Evolutionary conservation across 1,140 invertebrate genomes (phyloP).

Genomic region (Drosophila rhopaloa): DNA sequence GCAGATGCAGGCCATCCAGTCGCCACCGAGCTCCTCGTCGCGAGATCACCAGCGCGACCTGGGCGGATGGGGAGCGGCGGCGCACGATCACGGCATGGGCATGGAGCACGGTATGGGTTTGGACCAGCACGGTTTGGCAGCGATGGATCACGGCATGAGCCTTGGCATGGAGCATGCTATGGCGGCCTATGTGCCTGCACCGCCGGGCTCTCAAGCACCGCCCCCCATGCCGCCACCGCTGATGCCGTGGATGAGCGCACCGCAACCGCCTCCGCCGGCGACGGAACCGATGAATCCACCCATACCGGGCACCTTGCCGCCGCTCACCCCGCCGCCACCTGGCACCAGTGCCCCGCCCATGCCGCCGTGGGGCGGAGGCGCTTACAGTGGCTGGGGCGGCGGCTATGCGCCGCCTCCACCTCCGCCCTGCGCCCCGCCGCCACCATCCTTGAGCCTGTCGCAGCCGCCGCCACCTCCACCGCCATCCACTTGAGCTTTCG

Average conservation of each 20-base stretch:
- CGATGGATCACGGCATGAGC: slow-evolving; percentile 46
- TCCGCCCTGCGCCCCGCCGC: slow-evolving; percentile 86
- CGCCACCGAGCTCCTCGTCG: slow-evolving; percentile 85
- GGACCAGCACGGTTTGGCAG: slow-evolving; percentile 46
- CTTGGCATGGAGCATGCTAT: slow-evolving; percentile 50
- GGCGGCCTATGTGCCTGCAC: slow-evolving; percentile 64
- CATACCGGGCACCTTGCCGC: slow-evolving; percentile 73
- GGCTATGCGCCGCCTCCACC: slow-evolving; percentile 86
- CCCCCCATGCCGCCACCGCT: slow-evolving; percentile 83
- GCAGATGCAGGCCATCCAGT: slow-evolving; percentile 88
- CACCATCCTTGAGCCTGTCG: slow-evolving; percentile 82
- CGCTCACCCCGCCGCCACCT: slow-evolving; percentile 76
- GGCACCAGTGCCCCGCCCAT: slow-evolving; percentile 66
- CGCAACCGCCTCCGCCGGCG: slow-evolving; percentile 85
- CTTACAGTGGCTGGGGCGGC: slow-evolving; percentile 75
- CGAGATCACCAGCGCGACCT: slow-evolving; percentile 64
- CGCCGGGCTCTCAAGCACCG: slow-evolving; percentile 62
- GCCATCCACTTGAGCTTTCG: slow-evolving; percentile 74
- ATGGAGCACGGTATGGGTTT: slow-evolving; percentile 68
- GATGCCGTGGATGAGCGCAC: slow-evolving; percentile 79
- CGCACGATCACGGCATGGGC: slow-evolving; percentile 57
- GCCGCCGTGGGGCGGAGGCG: slow-evolving; percentile 84
- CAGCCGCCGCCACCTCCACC: slow-evolving; percentile 85
- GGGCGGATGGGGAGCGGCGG: slow-evolving; percentile 72
- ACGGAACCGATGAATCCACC: slow-evolving; percentile 76